Evolutionary conservation across 1,140 invertebrate genomes (phyloP), one percentile per base, ranked within the genome.

Genomic region (Dendrolimus punctatus): DNA sequence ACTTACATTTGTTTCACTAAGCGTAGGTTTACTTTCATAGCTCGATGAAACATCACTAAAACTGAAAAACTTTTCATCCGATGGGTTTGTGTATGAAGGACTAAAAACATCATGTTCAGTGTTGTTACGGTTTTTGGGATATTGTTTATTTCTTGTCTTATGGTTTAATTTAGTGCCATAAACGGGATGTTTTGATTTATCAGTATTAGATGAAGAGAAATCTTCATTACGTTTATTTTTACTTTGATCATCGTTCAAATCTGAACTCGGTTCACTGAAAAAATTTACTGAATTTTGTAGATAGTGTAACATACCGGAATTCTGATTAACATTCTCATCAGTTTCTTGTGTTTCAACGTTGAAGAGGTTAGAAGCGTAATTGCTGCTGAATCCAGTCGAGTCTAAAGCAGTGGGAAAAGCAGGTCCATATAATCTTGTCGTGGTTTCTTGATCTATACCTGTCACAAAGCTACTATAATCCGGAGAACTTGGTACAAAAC

Each of bases 321-420:
- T 67, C 6, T 64, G 60, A 8, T 46, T 51, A 39, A 44, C 53
- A 45, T 58, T 62, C 37, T 69, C 63, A 48, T 66, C 67, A 8
- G 51, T 46, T 47, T 50, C 47, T 48, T 57, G 68, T 0, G 60
- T 38, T 45, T 66, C 51, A 51, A 57, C 54, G 45, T 76, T 58
- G 48, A 64, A 62, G 49, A 48, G 7, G 38, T 62, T 58, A 39
- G 62, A 50, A 44, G 52, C 70, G 45, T 68, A 73, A 49, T 68
- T 72, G 45, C 56, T 71, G 38, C 62, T 59, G 49, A 71, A 76
- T 43, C 67, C 74, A 8, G 65, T 66, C 4, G 66, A 36, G 40
- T 86, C 83, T 38, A 64, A 52, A 23, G 78, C 71, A 5, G 79
- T 73, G 4, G 83, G 83, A 53, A 84, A 86, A 6, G 80, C 80